These are phyloP conservation scores for Drosophila mayri DNA, from an alignment of 1,140 invertebrate species.

Conservation along the genomic window DNA sequence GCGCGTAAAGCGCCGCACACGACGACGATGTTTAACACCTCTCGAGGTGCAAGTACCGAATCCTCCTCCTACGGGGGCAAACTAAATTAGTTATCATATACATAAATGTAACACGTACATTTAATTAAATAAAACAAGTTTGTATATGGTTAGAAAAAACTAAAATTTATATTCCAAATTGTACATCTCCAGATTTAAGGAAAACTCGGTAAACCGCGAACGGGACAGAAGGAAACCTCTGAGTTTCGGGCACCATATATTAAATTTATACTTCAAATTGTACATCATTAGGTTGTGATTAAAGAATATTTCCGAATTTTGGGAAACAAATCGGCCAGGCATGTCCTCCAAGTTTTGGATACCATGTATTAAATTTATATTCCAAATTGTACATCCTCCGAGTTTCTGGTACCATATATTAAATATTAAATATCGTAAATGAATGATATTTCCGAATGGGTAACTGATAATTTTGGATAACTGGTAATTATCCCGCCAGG, in stretches of 20 bases:
- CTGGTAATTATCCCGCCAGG: no score
- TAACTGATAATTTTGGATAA: no score
- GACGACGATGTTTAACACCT: constrained; percentile 11
- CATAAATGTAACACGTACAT: neutral
- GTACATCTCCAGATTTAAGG: neutral
- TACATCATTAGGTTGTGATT: neutral
- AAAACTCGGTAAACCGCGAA: neutral
- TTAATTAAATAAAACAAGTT: no score
- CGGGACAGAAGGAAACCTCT: neutral
- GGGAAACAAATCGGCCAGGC: neutral
- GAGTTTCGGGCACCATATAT: neutral
- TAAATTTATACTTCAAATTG: neutral
- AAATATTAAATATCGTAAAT: neutral
- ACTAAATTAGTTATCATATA: neutral
- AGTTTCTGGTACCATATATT: no score
- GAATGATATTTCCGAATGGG: no score
- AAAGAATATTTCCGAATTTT: neutral
- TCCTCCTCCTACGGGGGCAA: neutral
- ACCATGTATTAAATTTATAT: neutral
- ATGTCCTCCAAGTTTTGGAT: neutral
- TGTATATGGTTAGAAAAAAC: no score
- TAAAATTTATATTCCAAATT: neutral
- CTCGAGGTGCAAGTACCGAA: neutral
- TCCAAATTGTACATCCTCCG: neutral
- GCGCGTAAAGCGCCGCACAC: constrained; percentile 57